A percentile compares a stretch with the other conserved stretches of the same genome.
Conservation (phyloP, 2,888 invertebrate species). For the Carterocephalus palaemon region DNA sequence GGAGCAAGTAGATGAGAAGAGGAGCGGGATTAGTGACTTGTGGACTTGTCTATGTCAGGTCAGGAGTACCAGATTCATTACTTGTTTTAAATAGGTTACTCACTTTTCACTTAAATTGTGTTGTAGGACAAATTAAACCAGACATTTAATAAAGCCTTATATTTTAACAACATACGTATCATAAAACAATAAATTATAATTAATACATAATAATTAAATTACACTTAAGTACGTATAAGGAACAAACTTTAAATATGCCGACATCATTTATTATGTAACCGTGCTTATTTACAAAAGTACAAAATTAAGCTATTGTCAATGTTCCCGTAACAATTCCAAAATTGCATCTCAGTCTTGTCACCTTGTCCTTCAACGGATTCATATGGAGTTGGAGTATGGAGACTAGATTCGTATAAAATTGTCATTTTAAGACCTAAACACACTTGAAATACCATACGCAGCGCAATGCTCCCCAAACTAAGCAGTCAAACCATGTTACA, state of each 20-base stretch:
- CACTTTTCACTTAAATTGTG: too few species aligned
- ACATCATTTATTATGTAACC: slow-evolving; percentile 25
- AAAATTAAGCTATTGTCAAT: slow-evolving; percentile 43
- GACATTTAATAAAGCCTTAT: slow-evolving; percentile 40
- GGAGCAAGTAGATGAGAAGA: too few species aligned
- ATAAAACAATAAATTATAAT: slow-evolving; percentile 65
- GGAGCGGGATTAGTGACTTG: too few species aligned
- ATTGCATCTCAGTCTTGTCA: slow-evolving; percentile 55
- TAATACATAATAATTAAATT: slow-evolving; percentile 46
- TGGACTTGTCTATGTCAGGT: too few species aligned
- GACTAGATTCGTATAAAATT: slow-evolving; percentile 63
- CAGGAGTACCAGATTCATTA: too few species aligned
- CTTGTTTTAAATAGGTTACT: too few species aligned
- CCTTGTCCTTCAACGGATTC: slow-evolving; percentile 50
- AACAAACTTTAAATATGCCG: slow-evolving; percentile 47
- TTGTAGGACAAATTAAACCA: slow-evolving; percentile 36
- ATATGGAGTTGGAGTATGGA: slow-evolving; percentile 50
- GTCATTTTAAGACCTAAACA: slow-evolving; percentile 44
- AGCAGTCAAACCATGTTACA: too few species aligned
- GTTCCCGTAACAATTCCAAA: slow-evolving; percentile 36
- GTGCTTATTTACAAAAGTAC: slow-evolving; percentile 38
- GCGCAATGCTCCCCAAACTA: too few species aligned
- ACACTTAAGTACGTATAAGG: slow-evolving; percentile 63
- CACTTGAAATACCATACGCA: slow-evolving; percentile 15
- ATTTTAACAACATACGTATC: slow-evolving; percentile 67